Percentiles rank a stretch among this genome's conserved stretches.
Conservation (phyloP, 2,797 vertebrate species). For the Peromyscus eremicus region DNA sequence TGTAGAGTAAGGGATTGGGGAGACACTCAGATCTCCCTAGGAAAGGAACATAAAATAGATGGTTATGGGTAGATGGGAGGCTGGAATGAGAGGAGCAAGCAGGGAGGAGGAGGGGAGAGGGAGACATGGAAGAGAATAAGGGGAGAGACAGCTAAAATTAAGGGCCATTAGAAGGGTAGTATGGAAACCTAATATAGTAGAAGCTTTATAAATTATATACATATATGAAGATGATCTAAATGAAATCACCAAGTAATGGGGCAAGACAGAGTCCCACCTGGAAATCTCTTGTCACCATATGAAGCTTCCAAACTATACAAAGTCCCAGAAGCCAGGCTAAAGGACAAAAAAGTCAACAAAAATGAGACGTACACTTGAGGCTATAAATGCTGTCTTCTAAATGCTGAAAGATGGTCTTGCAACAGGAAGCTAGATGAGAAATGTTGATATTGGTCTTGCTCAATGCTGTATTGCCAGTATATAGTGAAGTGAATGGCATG, state of each 20-base stretch:
- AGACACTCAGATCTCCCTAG: neutral
- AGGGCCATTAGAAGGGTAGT: neutral
- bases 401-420: neutral
- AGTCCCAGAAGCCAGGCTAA: neutral
- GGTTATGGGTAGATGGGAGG: neutral
- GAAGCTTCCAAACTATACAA: neutral
- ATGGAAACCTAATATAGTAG: neutral
- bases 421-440: neutral
- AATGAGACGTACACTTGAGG: neutral
- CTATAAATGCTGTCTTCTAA: neutral
- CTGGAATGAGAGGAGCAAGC: neutral
- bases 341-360: neutral
- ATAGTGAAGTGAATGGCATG: neutral
- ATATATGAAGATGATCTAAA: neutral
- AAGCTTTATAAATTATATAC: neutral
- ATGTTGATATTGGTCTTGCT: neutral
- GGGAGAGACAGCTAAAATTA: neutral
- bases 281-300: neutral
- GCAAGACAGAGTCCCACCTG: neutral
- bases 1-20: neutral
- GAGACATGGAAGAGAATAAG: neutral
- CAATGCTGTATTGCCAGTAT: neutral
- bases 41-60: neutral
- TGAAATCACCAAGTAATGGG: neutral
- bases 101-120: no score